Percentiles rank a stretch among this genome's conserved stretches.
These are phyloP conservation scores for Listronotus bonariensis DNA, from an alignment of 1,140 invertebrate species.

Conservation along the genomic window DNA sequence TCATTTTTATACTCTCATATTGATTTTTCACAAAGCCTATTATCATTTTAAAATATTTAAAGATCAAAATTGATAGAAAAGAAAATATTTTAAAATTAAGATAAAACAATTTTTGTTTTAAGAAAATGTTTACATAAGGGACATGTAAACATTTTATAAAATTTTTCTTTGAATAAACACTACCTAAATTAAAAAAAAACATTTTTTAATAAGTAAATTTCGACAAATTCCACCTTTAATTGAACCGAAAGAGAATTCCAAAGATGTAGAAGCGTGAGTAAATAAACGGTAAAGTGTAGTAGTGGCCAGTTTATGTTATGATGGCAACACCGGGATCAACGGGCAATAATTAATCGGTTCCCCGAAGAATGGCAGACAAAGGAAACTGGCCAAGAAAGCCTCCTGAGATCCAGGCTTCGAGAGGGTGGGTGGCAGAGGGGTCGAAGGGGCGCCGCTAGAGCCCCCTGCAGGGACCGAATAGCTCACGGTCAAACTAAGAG, in stretches of 20 bases:
- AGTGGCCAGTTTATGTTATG: constrained; percentile 50
- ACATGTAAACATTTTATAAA: too few relatives aligned
- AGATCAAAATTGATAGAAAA: too few relatives aligned
- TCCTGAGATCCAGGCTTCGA: constrained; percentile 47
- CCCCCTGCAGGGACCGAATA: constrained; percentile 51
- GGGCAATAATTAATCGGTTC: constrained; percentile 56
- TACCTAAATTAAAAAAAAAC: too few relatives aligned
- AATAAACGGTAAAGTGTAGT: constrained; percentile 27
- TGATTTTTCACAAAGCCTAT: too few relatives aligned
- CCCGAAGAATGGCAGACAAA: constrained; percentile 54
- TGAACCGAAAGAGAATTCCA: constrained; percentile 7
- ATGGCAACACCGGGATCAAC: constrained; percentile 48
- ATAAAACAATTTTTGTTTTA: too few relatives aligned
- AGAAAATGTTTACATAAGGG: too few relatives aligned
- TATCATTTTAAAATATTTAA: too few relatives aligned
- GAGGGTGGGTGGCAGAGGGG: constrained; percentile 40
- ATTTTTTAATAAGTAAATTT: too few relatives aligned
- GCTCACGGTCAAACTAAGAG: constrained; percentile 56
- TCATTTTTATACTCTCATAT: too few relatives aligned
- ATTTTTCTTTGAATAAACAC: too few relatives aligned
- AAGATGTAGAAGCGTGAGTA: constrained; percentile 11
- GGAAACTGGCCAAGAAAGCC: constrained; percentile 48
- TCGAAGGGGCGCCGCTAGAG: constrained; percentile 13
- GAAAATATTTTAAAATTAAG: too few relatives aligned
- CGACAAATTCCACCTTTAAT: constrained; percentile 1